Evolutionary conservation across 2,888 invertebrate species (phyloP).

Genomic region (Hemaris fuciformis): DNA sequence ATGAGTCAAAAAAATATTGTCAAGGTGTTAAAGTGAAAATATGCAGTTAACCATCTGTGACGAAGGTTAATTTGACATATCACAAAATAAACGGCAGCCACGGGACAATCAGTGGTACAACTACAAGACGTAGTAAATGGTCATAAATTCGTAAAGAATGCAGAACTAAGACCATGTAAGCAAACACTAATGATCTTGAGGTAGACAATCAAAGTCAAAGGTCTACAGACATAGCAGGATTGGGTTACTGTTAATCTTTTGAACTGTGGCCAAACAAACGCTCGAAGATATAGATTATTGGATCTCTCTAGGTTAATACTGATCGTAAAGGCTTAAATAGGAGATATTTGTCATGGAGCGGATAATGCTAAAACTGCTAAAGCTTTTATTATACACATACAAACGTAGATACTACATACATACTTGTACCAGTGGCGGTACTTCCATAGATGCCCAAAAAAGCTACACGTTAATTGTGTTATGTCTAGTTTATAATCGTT

Average conservation of each 20-base stretch:
- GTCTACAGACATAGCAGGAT: not conserved
- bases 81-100: not conserved
- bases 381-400: too few relatives aligned
- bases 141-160: not conserved
- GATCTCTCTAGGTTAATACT: not conserved
- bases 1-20: not conserved
- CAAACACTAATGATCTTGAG: not conserved
- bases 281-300: not conserved
- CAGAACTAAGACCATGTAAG: not conserved
- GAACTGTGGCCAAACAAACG: not conserved
- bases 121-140: not conserved
- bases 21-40: not conserved
- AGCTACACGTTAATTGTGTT: too few relatives aligned
- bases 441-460: too few relatives aligned
- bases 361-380: too few relatives aligned
- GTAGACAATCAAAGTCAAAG: constrained; percentile 6
- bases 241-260: not conserved
- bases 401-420: too few relatives aligned
- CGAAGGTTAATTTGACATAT: not conserved
- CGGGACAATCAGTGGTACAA: not conserved
- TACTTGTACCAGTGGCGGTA: too few relatives aligned
- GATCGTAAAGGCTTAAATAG: too few relatives aligned
- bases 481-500: too few relatives aligned
- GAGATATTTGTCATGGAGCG: too few relatives aligned
- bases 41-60: not conserved